phyloP scores from a whole-genome alignment of 2,888 invertebrate species.

The Temnothorax ravouxi region DNA sequence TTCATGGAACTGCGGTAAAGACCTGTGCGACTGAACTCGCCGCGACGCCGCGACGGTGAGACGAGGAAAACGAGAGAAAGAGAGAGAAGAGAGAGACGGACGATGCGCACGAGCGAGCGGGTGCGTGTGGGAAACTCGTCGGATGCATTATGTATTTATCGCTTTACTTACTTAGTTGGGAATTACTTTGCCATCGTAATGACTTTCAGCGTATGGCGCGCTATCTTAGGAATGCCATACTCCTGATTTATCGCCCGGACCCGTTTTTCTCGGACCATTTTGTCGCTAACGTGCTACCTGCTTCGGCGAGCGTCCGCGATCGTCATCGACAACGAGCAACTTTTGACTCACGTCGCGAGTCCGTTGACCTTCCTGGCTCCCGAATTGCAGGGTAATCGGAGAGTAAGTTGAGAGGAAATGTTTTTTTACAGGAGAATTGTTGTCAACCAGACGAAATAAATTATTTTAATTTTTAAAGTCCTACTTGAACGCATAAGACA shows the following conservation, averaged over 20 bases:
- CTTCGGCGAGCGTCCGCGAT: constrained; percentile 36
- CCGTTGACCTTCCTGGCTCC: constrained; percentile 54
- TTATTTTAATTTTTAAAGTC: background rate
- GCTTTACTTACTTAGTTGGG: constrained; percentile 84
- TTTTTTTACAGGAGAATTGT: background rate
- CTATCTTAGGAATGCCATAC: constrained; percentile 80
- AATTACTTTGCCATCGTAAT: constrained; percentile 84
- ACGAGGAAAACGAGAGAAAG: constrained; percentile 8
- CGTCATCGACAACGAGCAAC: constrained; percentile 42
- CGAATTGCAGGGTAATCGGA: constrained; percentile 26
- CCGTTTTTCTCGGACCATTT: constrained; percentile 75
- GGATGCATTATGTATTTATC: constrained; percentile 85
- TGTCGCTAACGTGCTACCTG: constrained; percentile 72
- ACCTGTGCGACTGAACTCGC: constrained; percentile 32
- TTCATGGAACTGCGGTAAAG: constrained; percentile 80
- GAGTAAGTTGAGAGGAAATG: background rate
- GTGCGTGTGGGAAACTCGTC: constrained; percentile 82
- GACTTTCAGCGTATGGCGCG: constrained; percentile 77
- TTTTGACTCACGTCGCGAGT: constrained; percentile 24
- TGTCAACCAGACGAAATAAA: background rate
- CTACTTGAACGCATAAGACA: background rate
- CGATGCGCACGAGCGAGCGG: constrained; percentile 23
- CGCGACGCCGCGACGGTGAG: constrained; percentile 2
- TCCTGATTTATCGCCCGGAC: constrained; percentile 78
- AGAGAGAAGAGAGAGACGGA: background rate